phyloP scores from a whole-genome alignment of 2,888 invertebrate species.

The Crocallis elinguaria region DNA sequence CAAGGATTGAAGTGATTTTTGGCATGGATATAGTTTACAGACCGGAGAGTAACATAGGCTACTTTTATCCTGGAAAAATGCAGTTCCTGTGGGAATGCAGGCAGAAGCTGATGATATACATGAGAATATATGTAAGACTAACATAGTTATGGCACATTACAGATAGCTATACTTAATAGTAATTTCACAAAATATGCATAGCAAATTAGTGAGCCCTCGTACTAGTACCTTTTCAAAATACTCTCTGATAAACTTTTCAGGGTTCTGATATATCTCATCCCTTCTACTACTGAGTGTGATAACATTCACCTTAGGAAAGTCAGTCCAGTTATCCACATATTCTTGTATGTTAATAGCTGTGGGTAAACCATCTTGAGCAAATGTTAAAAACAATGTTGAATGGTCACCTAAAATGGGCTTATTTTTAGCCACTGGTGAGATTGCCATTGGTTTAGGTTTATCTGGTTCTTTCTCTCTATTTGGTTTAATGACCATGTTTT shows the following conservation, averaged over 20 bases:
- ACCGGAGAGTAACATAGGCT: no score
- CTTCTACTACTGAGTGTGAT: slow-evolving; percentile 77
- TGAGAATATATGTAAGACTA: no score
- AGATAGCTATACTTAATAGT: no score
- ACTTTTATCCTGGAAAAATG: no score
- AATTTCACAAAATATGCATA: no score
- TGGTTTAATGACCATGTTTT: slow-evolving; percentile 54
- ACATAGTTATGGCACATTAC: no score
- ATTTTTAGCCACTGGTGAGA: slow-evolving; percentile 45
- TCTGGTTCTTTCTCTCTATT: slow-evolving; percentile 49
- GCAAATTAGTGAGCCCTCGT: no score
- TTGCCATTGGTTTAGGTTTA: slow-evolving; percentile 54
- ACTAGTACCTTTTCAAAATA: slow-evolving; percentile 85
- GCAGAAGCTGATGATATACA: no score
- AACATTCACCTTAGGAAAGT: slow-evolving; percentile 65
- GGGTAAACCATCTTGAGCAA: slow-evolving; percentile 78
- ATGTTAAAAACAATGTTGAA: slow-evolving; percentile 80
- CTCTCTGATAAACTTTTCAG: slow-evolving; percentile 83
- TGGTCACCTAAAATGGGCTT: slow-evolving; percentile 54
- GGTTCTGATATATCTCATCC: slow-evolving; percentile 79
- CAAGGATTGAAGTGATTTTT: no score
- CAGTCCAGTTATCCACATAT: slow-evolving; percentile 74
- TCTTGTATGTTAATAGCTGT: slow-evolving; percentile 77
- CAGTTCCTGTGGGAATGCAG: no score
- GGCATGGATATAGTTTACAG: no score